Evolutionary conservation across 2,113 vertebrate species (phyloP).

Genomic region (Pluvianellus socialis): DNA sequence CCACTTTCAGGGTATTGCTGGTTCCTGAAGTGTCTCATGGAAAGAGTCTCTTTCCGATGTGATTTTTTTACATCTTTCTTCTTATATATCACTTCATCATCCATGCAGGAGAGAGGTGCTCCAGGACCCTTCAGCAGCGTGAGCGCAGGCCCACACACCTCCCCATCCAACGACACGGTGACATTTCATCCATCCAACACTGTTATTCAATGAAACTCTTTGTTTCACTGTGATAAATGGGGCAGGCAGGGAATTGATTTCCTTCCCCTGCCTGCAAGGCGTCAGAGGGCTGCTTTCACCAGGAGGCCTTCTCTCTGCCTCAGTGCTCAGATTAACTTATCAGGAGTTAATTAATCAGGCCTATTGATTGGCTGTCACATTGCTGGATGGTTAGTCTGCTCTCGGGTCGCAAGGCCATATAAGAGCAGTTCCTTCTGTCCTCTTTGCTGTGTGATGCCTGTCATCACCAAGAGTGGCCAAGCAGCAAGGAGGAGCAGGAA

Average conservation of each 20-base stretch:
- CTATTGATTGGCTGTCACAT: constrained; percentile 49
- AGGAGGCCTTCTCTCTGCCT: constrained; percentile 25
- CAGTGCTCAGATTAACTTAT: constrained; percentile 52
- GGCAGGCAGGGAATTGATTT: constrained; percentile 21
- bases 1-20: background rate
- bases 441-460: background rate
- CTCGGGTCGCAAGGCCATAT: accelerated
- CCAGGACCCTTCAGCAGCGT: background rate
- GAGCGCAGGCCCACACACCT: background rate
- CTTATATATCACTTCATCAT: background rate
- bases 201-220: background rate
- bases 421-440: background rate
- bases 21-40: background rate
- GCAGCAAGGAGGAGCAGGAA: background rate
- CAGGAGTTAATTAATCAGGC: constrained; percentile 69
- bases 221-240: constrained; percentile 26
- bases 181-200: background rate
- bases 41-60: background rate
- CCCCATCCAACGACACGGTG: background rate
- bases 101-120: background rate
- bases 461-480: background rate
- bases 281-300: background rate
- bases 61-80: background rate
- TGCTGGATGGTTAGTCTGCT: background rate
- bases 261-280: background rate